Conservation (phyloP, 2,113 vertebrate species). For the Amphilophus citrinellus region DNA sequence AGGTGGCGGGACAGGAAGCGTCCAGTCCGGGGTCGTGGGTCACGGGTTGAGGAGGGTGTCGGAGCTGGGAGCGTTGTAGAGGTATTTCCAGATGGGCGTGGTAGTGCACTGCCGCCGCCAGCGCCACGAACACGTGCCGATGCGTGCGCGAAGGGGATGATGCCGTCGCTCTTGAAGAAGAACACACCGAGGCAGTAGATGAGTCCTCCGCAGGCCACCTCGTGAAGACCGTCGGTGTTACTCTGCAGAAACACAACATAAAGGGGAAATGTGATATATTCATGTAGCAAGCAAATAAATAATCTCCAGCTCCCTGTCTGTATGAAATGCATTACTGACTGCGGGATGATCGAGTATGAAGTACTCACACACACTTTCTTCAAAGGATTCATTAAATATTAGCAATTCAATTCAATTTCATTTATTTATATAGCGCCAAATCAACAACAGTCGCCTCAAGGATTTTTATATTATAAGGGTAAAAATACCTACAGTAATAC, state of each 20-base stretch:
- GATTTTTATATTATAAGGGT: too few species aligned
- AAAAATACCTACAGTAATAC: too few species aligned
- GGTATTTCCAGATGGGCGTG: constrained; percentile 99
- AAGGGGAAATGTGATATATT: neutral
- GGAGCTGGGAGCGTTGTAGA: constrained; percentile 87
- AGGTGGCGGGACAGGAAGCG: neutral
- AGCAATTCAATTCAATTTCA: too few species aligned
- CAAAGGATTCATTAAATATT: too few species aligned
- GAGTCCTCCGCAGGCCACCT: constrained; percentile 93
- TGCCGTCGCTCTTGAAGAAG: constrained; percentile 98
- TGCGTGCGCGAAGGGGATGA: constrained; percentile 98
- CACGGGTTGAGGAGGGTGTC: constrained; percentile 84
- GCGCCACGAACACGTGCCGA: constrained; percentile 97
- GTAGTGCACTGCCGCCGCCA: constrained; percentile 95
- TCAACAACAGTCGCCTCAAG: too few species aligned
- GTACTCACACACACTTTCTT: too few species aligned
- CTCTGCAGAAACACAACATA: constrained; percentile 76
- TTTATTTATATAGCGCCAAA: too few species aligned
- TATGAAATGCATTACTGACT: neutral
- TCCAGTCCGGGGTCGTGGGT: constrained; percentile 34
- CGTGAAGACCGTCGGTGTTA: constrained; percentile 90
- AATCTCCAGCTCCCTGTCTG: too few species aligned
- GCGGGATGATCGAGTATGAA: too few species aligned
- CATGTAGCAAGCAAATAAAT: too few species aligned
- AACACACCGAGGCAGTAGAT: constrained; percentile 96